These are phyloP conservation scores for Lochmaea capreae DNA, from an alignment of 2,888 invertebrate species.

Conservation along the genomic window DNA sequence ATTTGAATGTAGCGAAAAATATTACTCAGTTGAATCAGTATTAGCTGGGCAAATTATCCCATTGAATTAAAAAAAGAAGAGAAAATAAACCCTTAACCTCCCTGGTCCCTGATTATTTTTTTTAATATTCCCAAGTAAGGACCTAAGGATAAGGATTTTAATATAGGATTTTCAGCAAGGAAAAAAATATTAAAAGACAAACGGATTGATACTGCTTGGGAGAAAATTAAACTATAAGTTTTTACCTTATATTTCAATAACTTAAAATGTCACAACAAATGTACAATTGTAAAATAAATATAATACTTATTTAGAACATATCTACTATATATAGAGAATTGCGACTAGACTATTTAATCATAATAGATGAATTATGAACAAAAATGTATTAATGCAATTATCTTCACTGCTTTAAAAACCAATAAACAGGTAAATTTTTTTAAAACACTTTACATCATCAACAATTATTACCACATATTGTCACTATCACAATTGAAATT, in stretches of 20 bases:
- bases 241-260: slow-evolving; percentile 18
- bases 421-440: neutral
- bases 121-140: too few relatives aligned
- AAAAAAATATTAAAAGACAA: too few relatives aligned
- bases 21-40: too few relatives aligned
- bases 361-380: neutral
- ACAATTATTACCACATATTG: neutral
- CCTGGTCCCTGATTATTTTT: too few relatives aligned
- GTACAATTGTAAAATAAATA: slow-evolving; percentile 23
- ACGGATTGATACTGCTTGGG: neutral
- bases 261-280: slow-evolving; percentile 25
- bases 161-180: too few relatives aligned
- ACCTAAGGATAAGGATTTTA: too few relatives aligned
- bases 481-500: neutral
- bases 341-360: slow-evolving; percentile 16
- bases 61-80: too few relatives aligned
- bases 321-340: slow-evolving; percentile 1
- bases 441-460: neutral
- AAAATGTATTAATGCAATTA: neutral
- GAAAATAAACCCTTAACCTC: too few relatives aligned
- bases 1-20: too few relatives aligned
- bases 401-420: neutral
- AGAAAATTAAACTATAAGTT: neutral
- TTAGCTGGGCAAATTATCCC: too few relatives aligned
- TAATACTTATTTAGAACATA: slow-evolving; percentile 18